phyloP scores from a whole-genome alignment of 2,888 invertebrate genomes.

The Ichneumon xanthorius region DNA sequence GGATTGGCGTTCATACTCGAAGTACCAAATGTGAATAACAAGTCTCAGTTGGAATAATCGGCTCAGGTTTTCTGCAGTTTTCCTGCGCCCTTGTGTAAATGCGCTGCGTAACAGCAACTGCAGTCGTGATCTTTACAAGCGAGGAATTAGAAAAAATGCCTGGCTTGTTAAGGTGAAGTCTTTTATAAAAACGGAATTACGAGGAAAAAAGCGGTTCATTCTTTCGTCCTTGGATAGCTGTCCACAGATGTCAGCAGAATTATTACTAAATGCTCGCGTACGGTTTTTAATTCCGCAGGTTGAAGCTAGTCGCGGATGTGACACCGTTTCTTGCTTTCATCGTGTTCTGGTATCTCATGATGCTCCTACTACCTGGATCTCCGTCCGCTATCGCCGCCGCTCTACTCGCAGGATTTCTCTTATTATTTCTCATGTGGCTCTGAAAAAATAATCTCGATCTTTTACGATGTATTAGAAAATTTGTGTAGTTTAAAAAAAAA shows the following conservation, averaged over 20 bases:
- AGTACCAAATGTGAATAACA: neutral
- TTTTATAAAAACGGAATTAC: too few species aligned
- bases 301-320: constrained; percentile 68
- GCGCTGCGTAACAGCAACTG: neutral
- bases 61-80: neutral
- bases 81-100: neutral
- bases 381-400: constrained; percentile 40
- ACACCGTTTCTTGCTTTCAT: constrained; percentile 71
- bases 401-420: constrained; percentile 58
- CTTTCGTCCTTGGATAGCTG: constrained; percentile 12
- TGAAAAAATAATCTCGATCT: constrained; percentile 45
- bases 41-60: neutral
- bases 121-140: neutral
- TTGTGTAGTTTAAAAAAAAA: neutral
- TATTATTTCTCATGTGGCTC: constrained; percentile 70
- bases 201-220: neutral
- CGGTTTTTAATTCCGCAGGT: constrained; percentile 66
- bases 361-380: constrained; percentile 55
- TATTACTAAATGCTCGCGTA: neutral
- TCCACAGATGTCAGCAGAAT: neutral
- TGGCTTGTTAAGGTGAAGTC: too few species aligned
- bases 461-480: neutral
- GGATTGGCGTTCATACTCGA: neutral
- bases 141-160: too few species aligned
- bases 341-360: constrained; percentile 60